These are phyloP conservation scores for Murina feae DNA, from an alignment of 2,113 vertebrate species.

Conservation along the genomic window DNA sequence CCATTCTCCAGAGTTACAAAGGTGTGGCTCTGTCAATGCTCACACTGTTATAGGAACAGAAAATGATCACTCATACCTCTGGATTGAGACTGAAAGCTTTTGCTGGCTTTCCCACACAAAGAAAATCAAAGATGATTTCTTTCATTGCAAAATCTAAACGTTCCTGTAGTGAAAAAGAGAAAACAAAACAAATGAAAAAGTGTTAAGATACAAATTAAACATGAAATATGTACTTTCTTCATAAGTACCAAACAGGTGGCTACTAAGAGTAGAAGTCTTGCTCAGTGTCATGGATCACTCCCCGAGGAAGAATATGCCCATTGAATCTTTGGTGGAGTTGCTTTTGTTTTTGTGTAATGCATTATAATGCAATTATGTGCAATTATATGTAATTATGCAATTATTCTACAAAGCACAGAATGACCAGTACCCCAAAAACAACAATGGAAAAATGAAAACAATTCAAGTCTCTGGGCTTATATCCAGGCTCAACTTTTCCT, in stretches of 20 bases:
- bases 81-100: conserved; percentile 99
- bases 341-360: neutral
- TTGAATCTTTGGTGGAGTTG: neutral
- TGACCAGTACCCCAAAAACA: neutral
- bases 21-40: neutral
- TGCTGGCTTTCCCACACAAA: conserved; percentile 96
- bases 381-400: neutral
- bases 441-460: neutral
- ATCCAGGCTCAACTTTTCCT: neutral
- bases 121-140: conserved; percentile 98
- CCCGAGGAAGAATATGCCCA: neutral
- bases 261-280: neutral
- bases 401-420: neutral
- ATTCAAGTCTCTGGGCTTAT: neutral
- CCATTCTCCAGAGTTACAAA: neutral
- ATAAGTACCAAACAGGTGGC: neutral
- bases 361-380: neutral
- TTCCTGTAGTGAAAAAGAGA: conserved; percentile 84
- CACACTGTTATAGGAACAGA: neutral
- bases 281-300: neutral
- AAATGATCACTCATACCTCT: conserved; percentile 86
- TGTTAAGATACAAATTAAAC: conserved; percentile 23
- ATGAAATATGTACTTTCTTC: neutral
- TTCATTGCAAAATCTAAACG: conserved; percentile 99
- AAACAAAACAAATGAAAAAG: conserved; percentile 15